Base-by-base conservation (phyloP, 1,140 invertebrate genomes). In the Aphaenogaster rudis region DNA sequence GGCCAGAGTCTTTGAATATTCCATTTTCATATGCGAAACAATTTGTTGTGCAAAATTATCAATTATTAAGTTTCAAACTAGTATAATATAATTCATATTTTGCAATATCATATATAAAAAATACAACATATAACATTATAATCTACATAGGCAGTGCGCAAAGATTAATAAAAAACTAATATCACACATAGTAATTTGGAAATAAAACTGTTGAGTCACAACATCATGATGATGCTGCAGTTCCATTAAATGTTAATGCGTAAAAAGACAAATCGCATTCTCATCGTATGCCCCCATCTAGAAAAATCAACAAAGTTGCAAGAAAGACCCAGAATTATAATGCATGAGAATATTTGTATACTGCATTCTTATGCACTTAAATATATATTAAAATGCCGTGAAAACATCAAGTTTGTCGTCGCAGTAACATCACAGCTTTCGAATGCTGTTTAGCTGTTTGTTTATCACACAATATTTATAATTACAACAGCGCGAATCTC, bases 41-140 rank as follows among this genome's bases (percentile, higher is more conserved):
- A 77, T 90, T 77, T 88, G 71, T 77, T 90, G 76, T 67, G 72
- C 77, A 88, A 90, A 88, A 86, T 88, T 69, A 66, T 86, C 9
- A 59, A 28, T 28, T 28, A 28, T 28, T 79, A 74, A 82, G 50
- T 67, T 66, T 67, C 50, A 36, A 87, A 39, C 42, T 78, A 79
- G 77, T 50, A 57, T 2, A 50, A 21, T 33, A 42, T 52, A 67
- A 74, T 36, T 57, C 11, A 33, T 4, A 36, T 11, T 81, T 79
- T 64, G 15, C 42, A 79, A 81, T 39, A 59, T 59, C 17, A 45
- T 39, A 28, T 57, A 84, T 50, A 63, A 28, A 28, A 28, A 28
- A 86, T 48, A 48, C 64, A 63, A 54, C 36, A 61, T 57, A 42
- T 39, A 66, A 39, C 42, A 76, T 61, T 64, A 69, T 48, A 69